Evolutionary conservation across 2,797 vertebrate genomes (phyloP), one percentile per base, ranked within the genome.

Genomic region (Poecilia picta): DNA sequence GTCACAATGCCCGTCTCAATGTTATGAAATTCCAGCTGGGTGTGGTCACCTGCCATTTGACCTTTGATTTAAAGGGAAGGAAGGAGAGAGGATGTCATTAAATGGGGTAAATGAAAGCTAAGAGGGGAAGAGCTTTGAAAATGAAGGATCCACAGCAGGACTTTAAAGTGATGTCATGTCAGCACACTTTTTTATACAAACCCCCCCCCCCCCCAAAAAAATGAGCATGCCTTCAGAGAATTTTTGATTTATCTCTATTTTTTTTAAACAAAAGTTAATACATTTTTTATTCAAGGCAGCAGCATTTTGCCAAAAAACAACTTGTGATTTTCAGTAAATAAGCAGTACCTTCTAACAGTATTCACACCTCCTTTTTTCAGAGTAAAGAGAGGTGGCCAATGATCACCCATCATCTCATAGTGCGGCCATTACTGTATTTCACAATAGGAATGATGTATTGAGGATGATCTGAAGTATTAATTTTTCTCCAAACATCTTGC

Each of bases 1-100:
- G 98, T 99, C 94, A 99, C 96, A 82, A 99, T 99, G 90, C 98
- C 98, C 1, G 98, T 99, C 95, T 99, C 98, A 81, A 99, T 97
- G 96, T 98, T 99, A 90, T 99, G 98, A 94, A 99, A 99, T 92
- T 99, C 98, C 93, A 99, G 96, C 39, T 98, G 96, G 15, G 98
- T 99, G 92, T 99, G 98, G 91, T 99, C 98, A 8, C 98, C 98
- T 13, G 98, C 96, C 97, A 99, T 99, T 96, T 98, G 97, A 94
- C 98, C 98, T 99, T 95, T 62, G 88, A 89, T 88, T 0, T 66
- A 89, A 64, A 75, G 45, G 70, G 73, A 79, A 53, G 73, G 73
- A 72, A 55, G 49, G 47, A 79, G 68, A 76, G 23, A 66, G 10
- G 43, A 16, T 53, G 72, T 89, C 83, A 90, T 49, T 43, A 81